phyloP scores from a whole-genome alignment of 1,140 invertebrate genomes.

The Gonatopus flavifemur region DNA sequence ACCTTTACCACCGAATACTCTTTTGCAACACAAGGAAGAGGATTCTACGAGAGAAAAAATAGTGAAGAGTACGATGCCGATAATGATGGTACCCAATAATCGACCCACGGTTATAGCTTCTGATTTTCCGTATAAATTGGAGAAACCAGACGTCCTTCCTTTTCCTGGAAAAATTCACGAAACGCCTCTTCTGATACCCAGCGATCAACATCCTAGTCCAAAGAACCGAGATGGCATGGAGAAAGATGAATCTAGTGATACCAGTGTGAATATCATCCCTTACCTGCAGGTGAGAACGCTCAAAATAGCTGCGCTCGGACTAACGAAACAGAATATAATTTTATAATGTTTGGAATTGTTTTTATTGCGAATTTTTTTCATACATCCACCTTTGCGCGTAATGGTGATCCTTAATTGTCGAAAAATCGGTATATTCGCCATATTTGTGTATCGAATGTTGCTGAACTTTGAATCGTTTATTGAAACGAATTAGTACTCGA shows the following conservation, averaged over 20 bases:
- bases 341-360: no score
- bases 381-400: no score
- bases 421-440: no score
- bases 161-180: constrained; percentile 39
- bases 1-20: constrained; percentile 60
- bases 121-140: constrained; percentile 65
- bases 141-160: constrained; percentile 56
- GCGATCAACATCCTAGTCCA: constrained; percentile 26
- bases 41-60: constrained; percentile 4
- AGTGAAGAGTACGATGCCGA: neutral
- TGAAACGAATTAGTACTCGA: no score
- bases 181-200: constrained; percentile 48
- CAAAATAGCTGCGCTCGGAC: no score
- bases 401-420: no score
- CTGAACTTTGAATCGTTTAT: no score
- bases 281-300: no score
- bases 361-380: no score
- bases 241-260: constrained; percentile 23
- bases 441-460: no score
- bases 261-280: constrained; percentile 55
- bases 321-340: no score
- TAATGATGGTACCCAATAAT: constrained; percentile 5
- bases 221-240: constrained; percentile 9
- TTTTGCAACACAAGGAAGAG: constrained; percentile 43
- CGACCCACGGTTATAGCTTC: constrained; percentile 51